A percentile compares a stretch with the other conserved stretches of the same genome.
Conservation (phyloP, 2,797 vertebrate species). For the Siniperca obscura region DNA sequence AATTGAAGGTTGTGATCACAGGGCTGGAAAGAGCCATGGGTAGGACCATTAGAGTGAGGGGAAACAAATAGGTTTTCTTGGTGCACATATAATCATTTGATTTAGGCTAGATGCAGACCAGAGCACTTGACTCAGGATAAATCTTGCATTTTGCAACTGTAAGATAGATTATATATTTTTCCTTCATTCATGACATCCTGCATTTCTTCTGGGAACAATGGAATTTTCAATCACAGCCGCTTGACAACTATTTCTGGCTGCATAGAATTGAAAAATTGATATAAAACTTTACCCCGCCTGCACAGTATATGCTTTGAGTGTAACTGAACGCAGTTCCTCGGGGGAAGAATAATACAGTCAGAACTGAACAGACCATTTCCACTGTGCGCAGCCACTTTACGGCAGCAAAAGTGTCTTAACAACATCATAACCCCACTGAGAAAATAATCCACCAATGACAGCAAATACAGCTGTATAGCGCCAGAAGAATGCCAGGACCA, state of each 20-base stretch:
- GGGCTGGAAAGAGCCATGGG: conserved; percentile 67
- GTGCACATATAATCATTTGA: conserved; percentile 71
- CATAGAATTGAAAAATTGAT: conserved; percentile 44
- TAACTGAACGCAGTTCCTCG: conserved; percentile 35
- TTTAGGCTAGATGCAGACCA: conserved; percentile 54
- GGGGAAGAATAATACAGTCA: conserved; percentile 42
- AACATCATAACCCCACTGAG: conserved; percentile 50
- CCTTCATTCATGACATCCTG: conserved; percentile 36
- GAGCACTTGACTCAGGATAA: conserved; percentile 42
- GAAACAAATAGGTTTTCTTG: conserved; percentile 71
- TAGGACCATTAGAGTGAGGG: conserved; percentile 58
- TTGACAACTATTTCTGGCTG: conserved; percentile 39
- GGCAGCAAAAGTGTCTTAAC: conserved; percentile 52
- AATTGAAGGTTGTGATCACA: conserved; percentile 79
- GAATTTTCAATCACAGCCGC: conserved; percentile 46
- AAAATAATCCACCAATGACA: conserved; percentile 63
- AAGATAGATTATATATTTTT: conserved; percentile 59
- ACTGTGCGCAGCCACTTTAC: conserved; percentile 45
- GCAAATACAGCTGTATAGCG: conserved; percentile 25
- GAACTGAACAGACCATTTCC: conserved; percentile 35
- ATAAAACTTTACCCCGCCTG: conserved; percentile 14
- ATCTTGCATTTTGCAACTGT: conserved; percentile 52
- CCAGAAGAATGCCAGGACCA: conserved; percentile 40
- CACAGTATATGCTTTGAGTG: conserved; percentile 13
- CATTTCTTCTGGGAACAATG: conserved; percentile 29